Evolutionary conservation across 2,888 invertebrate genomes (phyloP).

Genomic region (Eupithecia exiguata): DNA sequence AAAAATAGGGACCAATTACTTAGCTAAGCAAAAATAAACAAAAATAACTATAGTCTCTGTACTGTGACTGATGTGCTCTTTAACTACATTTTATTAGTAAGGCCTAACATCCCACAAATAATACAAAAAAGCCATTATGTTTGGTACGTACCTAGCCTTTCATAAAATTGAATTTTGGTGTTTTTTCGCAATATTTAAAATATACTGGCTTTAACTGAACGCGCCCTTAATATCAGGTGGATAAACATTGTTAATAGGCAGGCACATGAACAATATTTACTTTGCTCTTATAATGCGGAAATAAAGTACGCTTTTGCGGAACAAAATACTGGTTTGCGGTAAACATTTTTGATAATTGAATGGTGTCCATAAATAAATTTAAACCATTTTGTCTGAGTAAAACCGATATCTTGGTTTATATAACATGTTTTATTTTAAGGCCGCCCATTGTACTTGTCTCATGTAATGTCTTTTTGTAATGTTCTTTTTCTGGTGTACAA

Average conservation of each 20-base stretch:
- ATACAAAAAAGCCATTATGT: no score
- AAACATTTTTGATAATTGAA: conserved; percentile 29
- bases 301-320: conserved; percentile 44
- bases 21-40: neutral
- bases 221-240: conserved; percentile 44
- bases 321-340: conserved; percentile 26
- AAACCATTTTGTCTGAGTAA: neutral
- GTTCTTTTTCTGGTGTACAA: no score
- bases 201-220: neutral
- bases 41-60: neutral
- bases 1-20: neutral
- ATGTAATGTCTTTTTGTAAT: no score
- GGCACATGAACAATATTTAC: conserved; percentile 53
- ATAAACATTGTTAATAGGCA: conserved; percentile 55
- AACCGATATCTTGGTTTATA: neutral
- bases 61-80: no score
- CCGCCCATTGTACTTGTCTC: no score
- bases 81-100: no score
- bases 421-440: neutral
- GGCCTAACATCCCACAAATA: no score
- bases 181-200: no score
- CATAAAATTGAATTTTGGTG: no score
- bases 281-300: conserved; percentile 51
- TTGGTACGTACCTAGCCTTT: no score
- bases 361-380: neutral